Evolutionary conservation across 2,113 vertebrate species (phyloP).

Genomic region (Heterotilapia buettikoferi): DNA sequence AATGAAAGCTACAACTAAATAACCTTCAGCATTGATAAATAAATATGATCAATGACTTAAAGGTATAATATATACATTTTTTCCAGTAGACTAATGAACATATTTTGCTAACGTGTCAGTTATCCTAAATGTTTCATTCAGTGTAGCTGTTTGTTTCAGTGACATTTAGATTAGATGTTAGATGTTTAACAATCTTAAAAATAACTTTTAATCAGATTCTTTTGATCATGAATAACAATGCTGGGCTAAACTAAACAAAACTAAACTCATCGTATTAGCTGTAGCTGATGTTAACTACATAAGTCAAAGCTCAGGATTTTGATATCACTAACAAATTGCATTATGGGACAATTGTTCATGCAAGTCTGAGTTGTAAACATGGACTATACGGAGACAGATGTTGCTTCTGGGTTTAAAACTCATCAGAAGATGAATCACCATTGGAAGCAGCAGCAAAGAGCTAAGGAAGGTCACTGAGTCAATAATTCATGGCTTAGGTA

Average conservation of each 20-base stretch:
- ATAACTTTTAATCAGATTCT: neutral
- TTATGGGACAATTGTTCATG: neutral
- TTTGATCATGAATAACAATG: neutral
- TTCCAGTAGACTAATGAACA: neutral
- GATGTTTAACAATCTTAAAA: neutral
- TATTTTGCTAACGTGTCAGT: neutral
- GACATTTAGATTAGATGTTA: neutral
- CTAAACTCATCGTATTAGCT: neutral
- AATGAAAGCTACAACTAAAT: neutral
- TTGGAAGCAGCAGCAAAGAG: neutral
- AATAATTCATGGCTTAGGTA: neutral
- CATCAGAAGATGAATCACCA: neutral
- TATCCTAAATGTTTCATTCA: neutral
- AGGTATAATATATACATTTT: neutral
- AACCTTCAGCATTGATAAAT: neutral
- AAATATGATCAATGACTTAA: neutral
- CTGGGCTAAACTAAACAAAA: neutral
- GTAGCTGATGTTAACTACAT: neutral
- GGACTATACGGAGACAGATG: neutral
- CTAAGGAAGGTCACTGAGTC: neutral
- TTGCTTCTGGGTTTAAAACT: neutral
- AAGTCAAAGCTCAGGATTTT: neutral
- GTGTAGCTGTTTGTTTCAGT: neutral
- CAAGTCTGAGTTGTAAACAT: neutral
- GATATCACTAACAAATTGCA: neutral